Conservation (phyloP, 2,113 vertebrate genomes). For the Camelus bactrianus region DNA sequence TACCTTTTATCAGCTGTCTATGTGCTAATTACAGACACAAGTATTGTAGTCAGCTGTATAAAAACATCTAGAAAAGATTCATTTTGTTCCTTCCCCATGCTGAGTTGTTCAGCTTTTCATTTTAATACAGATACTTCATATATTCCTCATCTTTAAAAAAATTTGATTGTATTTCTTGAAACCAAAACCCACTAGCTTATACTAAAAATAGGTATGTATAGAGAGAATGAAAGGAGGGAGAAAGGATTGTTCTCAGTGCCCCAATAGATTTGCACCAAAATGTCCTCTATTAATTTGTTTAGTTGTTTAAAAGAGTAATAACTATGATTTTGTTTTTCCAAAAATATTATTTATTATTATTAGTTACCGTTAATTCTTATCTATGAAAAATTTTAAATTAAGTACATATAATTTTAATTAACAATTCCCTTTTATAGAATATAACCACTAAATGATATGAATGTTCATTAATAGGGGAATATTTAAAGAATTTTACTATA, state of each 20-base stretch:
- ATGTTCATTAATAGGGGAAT: not conserved
- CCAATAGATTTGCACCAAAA: not conserved
- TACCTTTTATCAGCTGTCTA: not conserved
- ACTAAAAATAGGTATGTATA: not conserved
- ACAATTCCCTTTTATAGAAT: not conserved
- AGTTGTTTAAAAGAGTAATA: not conserved
- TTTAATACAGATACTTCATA: not conserved
- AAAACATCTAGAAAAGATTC: not conserved
- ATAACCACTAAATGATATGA: not conserved
- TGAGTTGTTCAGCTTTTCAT: not conserved
- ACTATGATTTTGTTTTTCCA: not conserved
- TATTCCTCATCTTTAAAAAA: not conserved
- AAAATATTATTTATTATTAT: too few relatives aligned
- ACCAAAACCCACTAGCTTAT: not conserved
- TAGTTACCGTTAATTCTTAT: too few relatives aligned
- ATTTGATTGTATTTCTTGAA: not conserved
- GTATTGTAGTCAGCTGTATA: too few relatives aligned
- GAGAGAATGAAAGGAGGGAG: not conserved
- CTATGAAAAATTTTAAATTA: not conserved
- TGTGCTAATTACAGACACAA: not conserved
- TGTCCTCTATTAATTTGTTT: not conserved
- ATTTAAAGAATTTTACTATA: not conserved
- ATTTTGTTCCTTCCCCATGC: not conserved
- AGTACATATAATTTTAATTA: not conserved
- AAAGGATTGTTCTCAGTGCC: not conserved